Evolutionary conservation across 1,140 invertebrate genomes (phyloP).

Genomic region (Drosophila tani): DNA sequence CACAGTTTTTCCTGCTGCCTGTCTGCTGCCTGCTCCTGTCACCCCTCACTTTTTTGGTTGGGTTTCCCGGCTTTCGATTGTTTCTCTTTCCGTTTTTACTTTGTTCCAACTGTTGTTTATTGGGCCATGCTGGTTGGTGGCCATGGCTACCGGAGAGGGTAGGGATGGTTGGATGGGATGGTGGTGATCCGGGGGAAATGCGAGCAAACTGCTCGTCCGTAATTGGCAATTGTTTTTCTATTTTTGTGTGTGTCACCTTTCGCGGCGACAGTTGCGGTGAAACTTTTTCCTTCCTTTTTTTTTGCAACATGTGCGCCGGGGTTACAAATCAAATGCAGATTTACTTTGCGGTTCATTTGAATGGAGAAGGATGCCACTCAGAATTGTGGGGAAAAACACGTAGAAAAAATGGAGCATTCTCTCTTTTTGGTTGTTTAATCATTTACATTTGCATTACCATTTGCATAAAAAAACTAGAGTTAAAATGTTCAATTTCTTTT

Average conservation of each 20-base stretch:
- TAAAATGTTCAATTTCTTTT: too few species aligned
- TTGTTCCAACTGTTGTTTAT: conserved; percentile 55
- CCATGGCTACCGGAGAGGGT: conserved; percentile 56
- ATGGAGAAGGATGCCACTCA: conserved; percentile 44
- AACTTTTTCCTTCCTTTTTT: conserved; percentile 33
- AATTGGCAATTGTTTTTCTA: conserved; percentile 83
- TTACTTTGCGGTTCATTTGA: conserved; percentile 57
- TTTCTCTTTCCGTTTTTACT: conserved; percentile 33
- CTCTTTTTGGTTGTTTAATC: too few species aligned
- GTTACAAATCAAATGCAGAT: conserved; percentile 71
- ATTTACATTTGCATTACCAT: too few species aligned
- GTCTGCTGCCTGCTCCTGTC: conserved; percentile 7
- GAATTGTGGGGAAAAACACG: conserved; percentile 12
- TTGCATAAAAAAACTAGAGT: too few species aligned
- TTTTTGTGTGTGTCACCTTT: conserved; percentile 62
- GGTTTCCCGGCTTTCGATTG: conserved; percentile 31
- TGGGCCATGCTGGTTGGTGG: conserved; percentile 67
- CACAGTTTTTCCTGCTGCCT: conserved; percentile 66
- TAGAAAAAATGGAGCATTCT: neutral
- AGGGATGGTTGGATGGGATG: conserved; percentile 15
- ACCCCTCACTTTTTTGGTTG: conserved; percentile 41
- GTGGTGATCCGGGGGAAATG: conserved; percentile 42
- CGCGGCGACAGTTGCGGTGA: conserved; percentile 47
- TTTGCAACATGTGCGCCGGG: conserved; percentile 69
- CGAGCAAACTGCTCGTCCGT: conserved; percentile 50